Evolutionary conservation across 2,113 vertebrate species (phyloP), one percentile per base, ranked within the genome.

Genomic region (Lates calcarifer): DNA sequence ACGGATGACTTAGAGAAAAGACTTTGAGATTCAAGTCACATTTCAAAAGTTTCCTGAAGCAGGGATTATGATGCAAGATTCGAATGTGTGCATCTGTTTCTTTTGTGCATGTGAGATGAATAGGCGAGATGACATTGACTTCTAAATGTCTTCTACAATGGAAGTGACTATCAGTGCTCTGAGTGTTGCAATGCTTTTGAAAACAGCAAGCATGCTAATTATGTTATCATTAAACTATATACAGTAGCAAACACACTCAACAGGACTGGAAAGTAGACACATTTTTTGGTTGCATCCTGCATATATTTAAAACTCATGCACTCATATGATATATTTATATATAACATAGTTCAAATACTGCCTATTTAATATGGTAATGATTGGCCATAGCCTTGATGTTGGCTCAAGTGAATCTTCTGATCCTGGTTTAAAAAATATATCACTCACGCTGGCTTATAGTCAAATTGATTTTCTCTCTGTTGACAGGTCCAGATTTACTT

Each of bases 111-210:
- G 15, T 22, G 12, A 28, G 49, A 61, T 79, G 29, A 77, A 80
- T 15, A 33, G 29, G 60, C 4, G 28, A 28, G 58, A 74, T 66
- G 65, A 61, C 74, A 76, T 45, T 86, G 83, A 79, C 69, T 78
- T 78, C 11, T 55, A 47, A 83, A 65, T 29, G 64, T 37, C 31
- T 77, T 73, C 43, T 37, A 37, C 35, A 62, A 5, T 24, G 14
- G 49, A 35, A 68, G 45, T 31, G 17, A 39, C 20, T 26, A 41
- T 2, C 35, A 37, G 1, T 58, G 64, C 9, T 29, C 7, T 45
- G 29, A 62, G 51, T 47, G 7, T 24, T 26, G n/a, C 11, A 33
- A 39, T 1, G 7, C 26, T 35, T 29, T 10, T 65, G 26, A 20
- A 47, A 62, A 29, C 68, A 47, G 53, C 58, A 12, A 20, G 29